Evolutionary conservation across 2,113 vertebrate genomes (phyloP).

Genomic region (Cathartes aura): DNA sequence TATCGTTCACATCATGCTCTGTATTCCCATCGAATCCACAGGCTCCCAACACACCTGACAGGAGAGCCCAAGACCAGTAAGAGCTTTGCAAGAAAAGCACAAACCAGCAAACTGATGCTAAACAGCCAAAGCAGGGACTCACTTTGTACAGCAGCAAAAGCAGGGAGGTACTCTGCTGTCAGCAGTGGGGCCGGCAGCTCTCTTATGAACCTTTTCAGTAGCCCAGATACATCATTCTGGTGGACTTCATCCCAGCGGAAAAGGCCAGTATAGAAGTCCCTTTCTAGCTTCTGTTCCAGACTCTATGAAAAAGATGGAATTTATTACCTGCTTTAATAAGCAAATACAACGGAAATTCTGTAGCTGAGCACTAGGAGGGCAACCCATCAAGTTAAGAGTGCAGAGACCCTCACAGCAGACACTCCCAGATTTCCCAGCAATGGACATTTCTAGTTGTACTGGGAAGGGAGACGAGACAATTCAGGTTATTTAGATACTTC

Average conservation of each 20-base stretch:
- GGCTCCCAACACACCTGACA: not conserved
- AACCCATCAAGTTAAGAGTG: not conserved
- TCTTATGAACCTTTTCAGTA: constrained; percentile 92
- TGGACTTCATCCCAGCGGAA: constrained; percentile 89
- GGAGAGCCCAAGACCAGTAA: not conserved
- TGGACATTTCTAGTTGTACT: not conserved
- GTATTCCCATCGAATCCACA: fast-evolving
- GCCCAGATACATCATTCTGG: constrained; percentile 85
- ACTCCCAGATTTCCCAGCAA: not conserved
- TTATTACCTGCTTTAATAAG: not conserved
- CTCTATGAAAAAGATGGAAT: constrained; percentile 57
- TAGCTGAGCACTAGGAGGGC: not conserved
- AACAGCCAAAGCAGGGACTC: constrained; percentile 42
- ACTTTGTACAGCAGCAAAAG: constrained; percentile 89
- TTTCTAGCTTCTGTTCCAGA: constrained; percentile 86
- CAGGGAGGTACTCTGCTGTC: constrained; percentile 88
- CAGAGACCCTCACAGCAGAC: not conserved
- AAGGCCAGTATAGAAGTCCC: constrained; percentile 81
- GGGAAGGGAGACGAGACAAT: not conserved
- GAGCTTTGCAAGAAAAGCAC: not conserved
- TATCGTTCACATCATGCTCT: fast-evolving
- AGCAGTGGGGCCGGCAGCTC: constrained; percentile 88
- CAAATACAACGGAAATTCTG: not conserved
- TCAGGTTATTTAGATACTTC: not conserved
- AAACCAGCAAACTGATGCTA: fast-evolving